Evolutionary conservation across 35 echinoderm and acorn worm genomes (phyloP), one percentile per base, ranked within the genome.

Genomic region (Strongylocentrotus purpuratus): DNA sequence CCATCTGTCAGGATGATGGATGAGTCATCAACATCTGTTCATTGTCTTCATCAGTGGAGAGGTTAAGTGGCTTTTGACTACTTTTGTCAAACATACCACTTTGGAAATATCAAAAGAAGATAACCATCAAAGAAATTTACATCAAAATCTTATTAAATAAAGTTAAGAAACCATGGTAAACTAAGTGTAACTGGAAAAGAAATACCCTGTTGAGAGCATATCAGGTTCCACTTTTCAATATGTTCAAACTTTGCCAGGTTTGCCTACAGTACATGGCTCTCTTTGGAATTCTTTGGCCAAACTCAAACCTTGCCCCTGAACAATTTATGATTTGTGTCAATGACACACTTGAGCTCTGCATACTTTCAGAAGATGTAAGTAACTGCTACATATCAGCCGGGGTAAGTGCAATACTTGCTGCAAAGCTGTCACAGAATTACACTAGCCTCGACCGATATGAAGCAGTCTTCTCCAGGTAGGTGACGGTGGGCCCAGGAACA

Each of bases 401-500:
- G 94, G 94, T 70, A 94, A 94, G 94, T 94, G 94, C 94, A 94
- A 94, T 94, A 94, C 94, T 94, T 86, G 78, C 87, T 46, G 32
- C 28, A 87, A 94, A 47, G 45, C 45, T 32, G 31, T 48, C 92
- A 94, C 92, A 94, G 92, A 32, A 94, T 94, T 48, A 60, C 92
- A 94, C 94, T 94, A n/a, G 58, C 94, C 94, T 58, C 55, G 94
- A 65, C 94, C 94, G 55, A 78, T 86, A 94, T 58, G 59, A 45
- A 86, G 33, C 61, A 85, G 58, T 85, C 58, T 31, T 25, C 28
- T 78, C 22, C 6, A 28, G 65, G 65, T 28, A 28, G 65, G 65
- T 28, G 4, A 78, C 65, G 6, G 20, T 28, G 65, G 28, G 7
- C 20, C 4, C 65, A 78, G 22, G 65, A 78, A 28, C 65, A 78